phyloP scores from a whole-genome alignment of 2,797 vertebrate genomes.

The Remorina albescens region DNA sequence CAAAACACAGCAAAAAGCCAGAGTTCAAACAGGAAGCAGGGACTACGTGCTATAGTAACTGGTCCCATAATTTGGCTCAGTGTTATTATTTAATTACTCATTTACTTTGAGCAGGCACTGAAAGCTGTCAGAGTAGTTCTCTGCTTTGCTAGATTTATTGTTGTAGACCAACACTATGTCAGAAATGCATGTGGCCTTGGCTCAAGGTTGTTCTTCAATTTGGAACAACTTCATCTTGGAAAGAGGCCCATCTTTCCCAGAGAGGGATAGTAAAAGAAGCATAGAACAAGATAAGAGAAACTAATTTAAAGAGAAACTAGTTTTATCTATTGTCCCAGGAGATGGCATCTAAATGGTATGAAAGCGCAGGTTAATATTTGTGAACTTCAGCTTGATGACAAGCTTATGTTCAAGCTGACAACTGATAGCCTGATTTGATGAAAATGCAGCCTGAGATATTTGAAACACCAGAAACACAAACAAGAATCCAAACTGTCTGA shows the following conservation, averaged over 20 bases:
- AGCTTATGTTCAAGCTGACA: slow-evolving; percentile 59
- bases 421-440: slow-evolving; percentile 38
- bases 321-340: not conserved
- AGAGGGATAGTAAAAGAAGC: slow-evolving; percentile 5
- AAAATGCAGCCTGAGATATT: slow-evolving; percentile 45
- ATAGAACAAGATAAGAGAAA: slow-evolving; percentile 1
- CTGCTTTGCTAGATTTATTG: not conserved
- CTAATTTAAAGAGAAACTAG: not conserved
- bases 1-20: slow-evolving; percentile 46
- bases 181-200: not conserved
- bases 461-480: slow-evolving; percentile 44
- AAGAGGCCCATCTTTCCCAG: slow-evolving; percentile 1
- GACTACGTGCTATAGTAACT: not conserved
- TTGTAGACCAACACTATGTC: slow-evolving; percentile 5
- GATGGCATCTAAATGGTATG: slow-evolving; percentile 23
- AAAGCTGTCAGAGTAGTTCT: slow-evolving; percentile 2
- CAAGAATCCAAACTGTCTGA: slow-evolving; percentile 16
- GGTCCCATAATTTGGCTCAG: slow-evolving; percentile 4
- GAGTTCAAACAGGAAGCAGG: slow-evolving; percentile 41
- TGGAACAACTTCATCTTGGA: slow-evolving; percentile 13
- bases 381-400: slow-evolving; percentile 36
- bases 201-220: slow-evolving; percentile 14
- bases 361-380: slow-evolving; percentile 7
- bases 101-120: not conserved
- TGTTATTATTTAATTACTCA: not conserved